Evolutionary conservation across 2,113 vertebrate genomes (phyloP).

Genomic region (Ictidomys tridecemlineatus): DNA sequence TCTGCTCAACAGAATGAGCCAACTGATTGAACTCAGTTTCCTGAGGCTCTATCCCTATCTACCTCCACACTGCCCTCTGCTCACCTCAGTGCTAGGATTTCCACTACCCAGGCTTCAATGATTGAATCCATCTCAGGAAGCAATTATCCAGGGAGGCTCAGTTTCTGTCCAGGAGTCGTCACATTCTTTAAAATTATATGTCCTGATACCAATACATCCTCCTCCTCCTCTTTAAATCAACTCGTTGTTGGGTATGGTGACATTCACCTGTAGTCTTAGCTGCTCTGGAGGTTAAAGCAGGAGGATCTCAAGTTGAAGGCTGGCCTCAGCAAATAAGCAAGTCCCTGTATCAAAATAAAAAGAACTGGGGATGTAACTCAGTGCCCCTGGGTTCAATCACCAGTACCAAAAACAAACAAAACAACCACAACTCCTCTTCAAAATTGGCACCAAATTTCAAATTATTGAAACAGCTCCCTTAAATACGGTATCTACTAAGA

Average conservation of each 20-base stretch:
- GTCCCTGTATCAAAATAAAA: too few relatives aligned
- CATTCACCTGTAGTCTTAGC: too few relatives aligned
- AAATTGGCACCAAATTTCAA: not conserved
- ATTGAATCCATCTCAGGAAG: not conserved
- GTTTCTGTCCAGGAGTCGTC: not conserved
- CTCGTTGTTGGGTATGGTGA: not conserved
- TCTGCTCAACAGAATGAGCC: not conserved
- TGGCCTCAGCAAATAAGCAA: too few relatives aligned
- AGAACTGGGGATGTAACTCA: too few relatives aligned
- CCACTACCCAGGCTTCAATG: not conserved
- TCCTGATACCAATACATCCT: not conserved
- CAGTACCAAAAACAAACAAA: too few relatives aligned
- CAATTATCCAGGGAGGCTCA: not conserved
- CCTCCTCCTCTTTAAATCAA: conserved; percentile 37
- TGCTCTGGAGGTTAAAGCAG: too few relatives aligned
- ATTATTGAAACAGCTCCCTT: not conserved
- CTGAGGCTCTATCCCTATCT: not conserved
- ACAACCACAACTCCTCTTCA: not conserved
- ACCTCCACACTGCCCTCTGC: not conserved
- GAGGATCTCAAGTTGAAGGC: too few relatives aligned
- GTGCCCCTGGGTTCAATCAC: too few relatives aligned
- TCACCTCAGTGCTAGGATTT: not conserved
- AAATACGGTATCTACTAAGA: not conserved
- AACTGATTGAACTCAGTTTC: not conserved
- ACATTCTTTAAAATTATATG: not conserved